Percentiles rank a stretch among this genome's conserved stretches.
Conservation (phyloP, 2,113 vertebrate species). For the Rhinopomastus cyanomelas region DNA sequence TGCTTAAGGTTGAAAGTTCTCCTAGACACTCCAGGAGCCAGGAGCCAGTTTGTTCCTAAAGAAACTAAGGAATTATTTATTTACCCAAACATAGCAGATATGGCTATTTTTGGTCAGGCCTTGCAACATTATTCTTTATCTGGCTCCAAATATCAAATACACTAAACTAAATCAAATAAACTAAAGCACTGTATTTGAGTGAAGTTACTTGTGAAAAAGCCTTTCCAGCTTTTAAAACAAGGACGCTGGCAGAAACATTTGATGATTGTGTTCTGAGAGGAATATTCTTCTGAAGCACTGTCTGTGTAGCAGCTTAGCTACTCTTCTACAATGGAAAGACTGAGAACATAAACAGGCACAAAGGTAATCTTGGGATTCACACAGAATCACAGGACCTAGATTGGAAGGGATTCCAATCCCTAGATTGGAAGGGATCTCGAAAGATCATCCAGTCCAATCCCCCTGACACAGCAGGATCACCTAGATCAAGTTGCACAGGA, state of each 20-base stretch:
- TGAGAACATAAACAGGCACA: not conserved
- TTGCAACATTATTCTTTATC: not conserved
- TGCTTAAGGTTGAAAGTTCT: not conserved
- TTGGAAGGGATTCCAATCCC: no score
- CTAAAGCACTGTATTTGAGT: not conserved
- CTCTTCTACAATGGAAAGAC: not conserved
- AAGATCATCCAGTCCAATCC: no score
- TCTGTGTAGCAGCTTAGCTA: not conserved
- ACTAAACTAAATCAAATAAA: no score
- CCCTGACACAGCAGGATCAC: no score
- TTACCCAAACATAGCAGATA: not conserved
- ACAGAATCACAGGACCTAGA: no score
- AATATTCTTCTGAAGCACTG: not conserved
- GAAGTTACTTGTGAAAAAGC: not conserved
- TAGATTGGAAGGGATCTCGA: no score
- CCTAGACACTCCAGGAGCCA: not conserved
- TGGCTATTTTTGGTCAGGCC: not conserved
- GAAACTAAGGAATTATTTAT: not conserved
- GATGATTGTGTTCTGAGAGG: not conserved
- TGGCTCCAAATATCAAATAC: not conserved
- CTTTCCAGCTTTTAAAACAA: not conserved
- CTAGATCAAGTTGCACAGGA: no score
- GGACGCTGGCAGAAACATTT: not conserved
- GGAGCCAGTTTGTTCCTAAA: not conserved
- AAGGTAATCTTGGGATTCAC: not conserved